Percentiles rank a stretch among this genome's conserved stretches.
phyloP scores from a whole-genome alignment of 2,113 vertebrate species.

The Crocuta crocuta region DNA sequence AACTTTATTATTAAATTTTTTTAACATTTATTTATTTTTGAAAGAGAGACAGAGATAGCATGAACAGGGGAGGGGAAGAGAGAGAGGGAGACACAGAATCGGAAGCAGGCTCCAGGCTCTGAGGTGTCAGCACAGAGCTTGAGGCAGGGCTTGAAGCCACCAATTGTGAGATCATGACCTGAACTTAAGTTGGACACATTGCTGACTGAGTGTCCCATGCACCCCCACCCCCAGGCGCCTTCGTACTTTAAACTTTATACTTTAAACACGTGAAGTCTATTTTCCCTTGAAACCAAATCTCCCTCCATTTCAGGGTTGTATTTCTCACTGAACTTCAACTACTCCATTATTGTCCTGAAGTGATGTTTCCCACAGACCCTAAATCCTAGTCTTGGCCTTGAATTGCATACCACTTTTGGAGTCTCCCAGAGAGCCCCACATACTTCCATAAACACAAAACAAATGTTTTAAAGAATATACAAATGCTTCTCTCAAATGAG shows the following conservation, averaged over 20 bases:
- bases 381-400: background rate
- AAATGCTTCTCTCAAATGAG: background rate
- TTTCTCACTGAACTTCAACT: background rate
- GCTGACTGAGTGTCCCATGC: too few species aligned
- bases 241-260: background rate
- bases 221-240: too few species aligned
- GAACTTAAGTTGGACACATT: too few species aligned
- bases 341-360: background rate
- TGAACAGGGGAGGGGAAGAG: too few species aligned
- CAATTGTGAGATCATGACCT: too few species aligned
- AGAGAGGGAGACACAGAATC: too few species aligned
- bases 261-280: background rate
- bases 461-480: background rate
- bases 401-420: background rate
- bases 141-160: too few species aligned
- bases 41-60: too few species aligned
- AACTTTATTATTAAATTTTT: background rate
- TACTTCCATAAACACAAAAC: background rate
- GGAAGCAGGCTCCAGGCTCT: too few species aligned
- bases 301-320: background rate
- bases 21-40: too few species aligned
- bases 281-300: background rate
- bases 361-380: background rate
- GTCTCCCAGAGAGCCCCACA: rapidly evolving
- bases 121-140: too few species aligned